These are phyloP conservation scores for Nomada fucata DNA, from an alignment of 2,888 invertebrate genomes.

Conservation along the genomic window DNA sequence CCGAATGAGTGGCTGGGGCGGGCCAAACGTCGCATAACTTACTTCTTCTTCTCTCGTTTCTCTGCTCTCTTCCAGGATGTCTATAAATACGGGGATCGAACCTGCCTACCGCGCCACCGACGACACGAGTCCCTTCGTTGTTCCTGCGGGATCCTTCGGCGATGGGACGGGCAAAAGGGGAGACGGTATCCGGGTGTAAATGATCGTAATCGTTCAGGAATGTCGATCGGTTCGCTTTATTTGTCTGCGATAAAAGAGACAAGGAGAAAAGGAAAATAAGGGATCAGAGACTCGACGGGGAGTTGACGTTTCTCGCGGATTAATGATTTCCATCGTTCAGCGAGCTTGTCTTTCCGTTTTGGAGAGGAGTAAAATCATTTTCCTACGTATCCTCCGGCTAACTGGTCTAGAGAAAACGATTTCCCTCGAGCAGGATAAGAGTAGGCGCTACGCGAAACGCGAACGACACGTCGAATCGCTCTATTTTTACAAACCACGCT, in stretches of 20 bases:
- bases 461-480: conserved; percentile 44
- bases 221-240: conserved; percentile 16
- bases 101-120: conserved; percentile 51
- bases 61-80: conserved; percentile 80
- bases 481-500: conserved; percentile 55
- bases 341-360: not conserved
- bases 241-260: not conserved
- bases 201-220: conserved; percentile 43
- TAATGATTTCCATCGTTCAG: not conserved
- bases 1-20: conserved; percentile 83
- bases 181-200: conserved; percentile 21
- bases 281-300: no score
- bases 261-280: not conserved
- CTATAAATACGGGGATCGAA: conserved; percentile 79
- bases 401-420: not conserved
- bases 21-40: conserved; percentile 84
- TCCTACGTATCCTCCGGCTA: not conserved
- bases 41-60: conserved; percentile 73
- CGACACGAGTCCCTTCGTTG: conserved; percentile 54
- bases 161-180: conserved; percentile 14
- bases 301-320: not conserved
- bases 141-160: conserved; percentile 38
- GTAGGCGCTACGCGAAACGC: conserved; percentile 6
- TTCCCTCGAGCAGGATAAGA: not conserved
- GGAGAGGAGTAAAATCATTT: not conserved